Evolutionary conservation across 2,888 invertebrate genomes (phyloP).

Genomic region (Sinelater perroti): DNA sequence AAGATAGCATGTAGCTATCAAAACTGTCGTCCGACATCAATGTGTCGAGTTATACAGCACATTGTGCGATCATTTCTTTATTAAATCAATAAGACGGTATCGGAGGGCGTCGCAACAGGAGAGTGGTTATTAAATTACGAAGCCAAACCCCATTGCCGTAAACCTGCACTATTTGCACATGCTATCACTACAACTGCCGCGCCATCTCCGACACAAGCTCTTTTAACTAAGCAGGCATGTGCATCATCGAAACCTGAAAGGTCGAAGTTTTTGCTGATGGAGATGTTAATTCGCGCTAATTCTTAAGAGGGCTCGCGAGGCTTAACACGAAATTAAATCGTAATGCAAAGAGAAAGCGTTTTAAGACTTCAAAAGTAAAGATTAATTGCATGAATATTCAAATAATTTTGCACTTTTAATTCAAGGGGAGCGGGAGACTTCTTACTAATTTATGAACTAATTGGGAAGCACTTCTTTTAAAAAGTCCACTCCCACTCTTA

Average conservation of each 20-base stretch:
- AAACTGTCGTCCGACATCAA: conserved; percentile 30
- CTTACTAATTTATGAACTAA: conserved; percentile 42
- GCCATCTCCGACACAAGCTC: conserved; percentile 4
- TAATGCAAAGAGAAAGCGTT: conserved; percentile 39
- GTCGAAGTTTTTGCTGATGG: neutral
- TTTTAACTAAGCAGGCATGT: neutral
- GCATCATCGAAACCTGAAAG: neutral
- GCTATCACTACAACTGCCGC: conserved; percentile 31
- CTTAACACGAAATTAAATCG: conserved; percentile 38
- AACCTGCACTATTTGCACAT: conserved; percentile 39
- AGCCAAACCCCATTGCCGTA: conserved; percentile 45
- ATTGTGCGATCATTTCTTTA: conserved; percentile 56
- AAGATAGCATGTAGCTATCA: no score
- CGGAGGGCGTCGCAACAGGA: conserved; percentile 49
- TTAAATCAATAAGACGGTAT: conserved; percentile 57
- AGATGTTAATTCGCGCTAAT: conserved; percentile 34
- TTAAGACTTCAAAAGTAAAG: conserved; percentile 40
- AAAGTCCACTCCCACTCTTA: no score
- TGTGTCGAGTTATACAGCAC: conserved; percentile 38
- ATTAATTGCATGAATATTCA: conserved; percentile 40
- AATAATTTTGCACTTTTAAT: conserved; percentile 39
- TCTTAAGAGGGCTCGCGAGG: conserved; percentile 26
- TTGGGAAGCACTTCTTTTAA: conserved; percentile 36
- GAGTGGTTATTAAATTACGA: conserved; percentile 59
- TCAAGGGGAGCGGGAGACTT: conserved; percentile 37